Evolutionary conservation across 2,113 vertebrate species (phyloP).

Genomic region (Cinclus mexicanus): DNA sequence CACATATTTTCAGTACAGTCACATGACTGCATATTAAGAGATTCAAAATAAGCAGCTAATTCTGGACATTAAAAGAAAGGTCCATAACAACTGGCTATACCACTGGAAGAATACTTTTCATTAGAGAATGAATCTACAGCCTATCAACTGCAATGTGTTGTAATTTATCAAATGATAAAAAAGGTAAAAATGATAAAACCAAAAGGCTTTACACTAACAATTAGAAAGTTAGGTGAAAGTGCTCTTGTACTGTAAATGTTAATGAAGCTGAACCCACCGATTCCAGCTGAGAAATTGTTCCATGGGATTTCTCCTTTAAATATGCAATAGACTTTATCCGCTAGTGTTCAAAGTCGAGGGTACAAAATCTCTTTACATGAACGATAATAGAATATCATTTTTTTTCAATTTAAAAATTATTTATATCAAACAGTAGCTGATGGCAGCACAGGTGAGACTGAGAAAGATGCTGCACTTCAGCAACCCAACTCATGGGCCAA

Average conservation of each 20-base stretch:
- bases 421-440: background rate
- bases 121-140: background rate
- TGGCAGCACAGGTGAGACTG: background rate
- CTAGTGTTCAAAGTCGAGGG: background rate
- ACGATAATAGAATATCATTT: background rate
- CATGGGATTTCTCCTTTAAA: background rate
- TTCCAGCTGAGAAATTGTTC: background rate
- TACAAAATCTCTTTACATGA: background rate
- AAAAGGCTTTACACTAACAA: background rate
- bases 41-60: background rate
- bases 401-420: background rate
- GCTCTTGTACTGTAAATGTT: background rate
- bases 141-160: background rate
- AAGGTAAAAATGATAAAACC: background rate
- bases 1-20: background rate
- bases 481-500: background rate
- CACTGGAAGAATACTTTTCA: background rate
- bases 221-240: slow-evolving; percentile 16
- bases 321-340: background rate
- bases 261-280: background rate
- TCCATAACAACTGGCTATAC: background rate
- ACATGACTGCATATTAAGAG: background rate
- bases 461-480: background rate
- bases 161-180: background rate
- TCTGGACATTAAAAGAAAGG: background rate